These are phyloP conservation scores for Sylvia atricapilla DNA, from an alignment of 2,113 vertebrate genomes.

Conservation along the genomic window DNA sequence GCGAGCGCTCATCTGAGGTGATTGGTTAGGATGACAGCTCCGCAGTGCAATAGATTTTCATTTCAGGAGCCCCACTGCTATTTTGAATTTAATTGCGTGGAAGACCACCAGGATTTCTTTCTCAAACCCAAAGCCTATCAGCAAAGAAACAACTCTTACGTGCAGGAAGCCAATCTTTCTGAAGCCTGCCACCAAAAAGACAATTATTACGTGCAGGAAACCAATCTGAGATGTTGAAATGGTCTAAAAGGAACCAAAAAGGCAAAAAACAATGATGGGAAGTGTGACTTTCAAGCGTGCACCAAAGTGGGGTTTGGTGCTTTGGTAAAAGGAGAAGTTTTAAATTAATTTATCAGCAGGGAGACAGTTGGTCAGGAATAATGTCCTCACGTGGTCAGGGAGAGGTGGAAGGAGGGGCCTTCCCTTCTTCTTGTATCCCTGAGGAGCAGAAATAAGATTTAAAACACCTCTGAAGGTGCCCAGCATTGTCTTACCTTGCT, in stretches of 20 bases:
- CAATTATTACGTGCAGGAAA: not conserved
- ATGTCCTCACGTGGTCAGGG: not conserved
- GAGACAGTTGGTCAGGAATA: not conserved
- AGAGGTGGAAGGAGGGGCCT: not conserved
- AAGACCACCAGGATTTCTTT: conserved; percentile 44
- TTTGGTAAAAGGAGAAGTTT: not conserved
- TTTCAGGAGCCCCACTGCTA: conserved; percentile 43
- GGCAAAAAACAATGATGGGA: not conserved
- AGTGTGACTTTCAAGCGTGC: not conserved
- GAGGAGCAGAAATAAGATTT: not conserved
- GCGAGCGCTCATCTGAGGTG: not conserved
- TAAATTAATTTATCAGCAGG: not conserved
- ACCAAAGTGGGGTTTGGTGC: not conserved
- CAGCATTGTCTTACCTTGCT: not conserved
- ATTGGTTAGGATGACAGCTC: not conserved
- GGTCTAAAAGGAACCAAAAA: conserved; percentile 28
- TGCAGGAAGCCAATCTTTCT: conserved; percentile 5
- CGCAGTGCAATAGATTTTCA: not conserved
- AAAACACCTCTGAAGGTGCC: not conserved
- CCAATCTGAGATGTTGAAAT: conserved; percentile 43
- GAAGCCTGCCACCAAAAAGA: conserved; percentile 1
- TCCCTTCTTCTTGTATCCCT: not conserved
- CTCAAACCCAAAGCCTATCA: conserved; percentile 18
- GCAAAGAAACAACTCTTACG: not conserved
- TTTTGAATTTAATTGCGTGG: conserved; percentile 33